Evolutionary conservation across 2,888 invertebrate genomes (phyloP), one percentile per base, ranked within the genome.

Genomic region (Erebia epiphron): DNA sequence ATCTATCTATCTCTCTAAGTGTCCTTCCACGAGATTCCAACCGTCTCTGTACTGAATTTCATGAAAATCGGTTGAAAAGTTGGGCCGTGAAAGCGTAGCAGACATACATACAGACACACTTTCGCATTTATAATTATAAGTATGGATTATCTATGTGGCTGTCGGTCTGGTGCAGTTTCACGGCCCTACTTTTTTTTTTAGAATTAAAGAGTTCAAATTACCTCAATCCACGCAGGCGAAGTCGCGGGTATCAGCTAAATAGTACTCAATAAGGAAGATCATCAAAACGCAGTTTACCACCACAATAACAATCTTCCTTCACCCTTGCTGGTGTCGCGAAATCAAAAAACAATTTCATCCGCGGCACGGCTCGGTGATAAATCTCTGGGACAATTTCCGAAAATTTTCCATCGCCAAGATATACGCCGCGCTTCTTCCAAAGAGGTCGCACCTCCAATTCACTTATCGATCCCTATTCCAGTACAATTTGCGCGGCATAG

Each of bases 381-480:
- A 90, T 89, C 88, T 83, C 79, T 72, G 78, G 83, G 85, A 90
- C 91, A 92, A 92, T 92, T 90, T 92, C 90, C 90, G 86, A 91
- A 92, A 90, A 86, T 90, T 91, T 91, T 89, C 89, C 87, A 91
- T 91, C 90, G 86, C 83, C 81, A 86, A 90, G 89, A 91, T 89
- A 89, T 90, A 90, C 87, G 88, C 85, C 82, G 85, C 86, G 88
- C 88, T 85, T 90, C 88, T 86, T 83, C 83, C 57, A 86, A 89
- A 90, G 90, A 90, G 89, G 91, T 92, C 87, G 85, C 89, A 89
- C 90, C 90, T 90, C 86, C 87, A 89, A 91, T 91, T 84, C 87
- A 84, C 91, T 92, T 92, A 92, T 92, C 88, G 92, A 92, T 91
- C 90, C 90, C 88, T 87, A 88, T 91, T 89, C 79, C 87, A 86